These are phyloP conservation scores for Danaus melanippus DNA, from an alignment of 1,140 invertebrate genomes.

Conservation along the genomic window DNA sequence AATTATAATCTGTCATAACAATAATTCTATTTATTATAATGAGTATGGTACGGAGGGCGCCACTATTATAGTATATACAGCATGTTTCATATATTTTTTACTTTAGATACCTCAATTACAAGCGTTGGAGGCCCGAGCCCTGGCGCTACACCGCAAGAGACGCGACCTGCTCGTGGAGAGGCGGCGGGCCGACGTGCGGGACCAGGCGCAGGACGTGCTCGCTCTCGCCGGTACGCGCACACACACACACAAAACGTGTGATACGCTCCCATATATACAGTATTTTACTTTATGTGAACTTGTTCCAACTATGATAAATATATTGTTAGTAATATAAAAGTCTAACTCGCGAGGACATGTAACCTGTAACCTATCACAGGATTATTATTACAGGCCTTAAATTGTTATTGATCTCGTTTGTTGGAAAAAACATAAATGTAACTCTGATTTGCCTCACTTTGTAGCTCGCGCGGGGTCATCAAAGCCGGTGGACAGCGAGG, in stretches of 20 bases:
- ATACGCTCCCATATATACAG: too few species aligned
- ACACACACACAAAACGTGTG: conserved; percentile 3
- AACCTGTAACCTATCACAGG: too few species aligned
- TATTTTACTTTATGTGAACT: neutral
- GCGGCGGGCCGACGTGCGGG: conserved; percentile 89
- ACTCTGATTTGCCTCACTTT: neutral
- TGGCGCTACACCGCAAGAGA: conserved; percentile 80
- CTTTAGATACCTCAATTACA: conserved; percentile 84
- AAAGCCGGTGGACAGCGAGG: conserved; percentile 67
- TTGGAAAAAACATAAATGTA: too few species aligned
- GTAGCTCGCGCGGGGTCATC: conserved; percentile 31
- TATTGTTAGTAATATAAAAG: too few species aligned
- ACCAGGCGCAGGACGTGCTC: conserved; percentile 93
- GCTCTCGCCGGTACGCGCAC: conserved; percentile 71
- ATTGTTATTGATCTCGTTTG: too few species aligned
- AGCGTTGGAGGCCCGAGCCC: conserved; percentile 83
- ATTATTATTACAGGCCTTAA: too few species aligned
- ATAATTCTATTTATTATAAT: too few species aligned
- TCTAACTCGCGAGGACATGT: too few species aligned
- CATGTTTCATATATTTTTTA: conserved; percentile 20
- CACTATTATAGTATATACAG: too few species aligned
- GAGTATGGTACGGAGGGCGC: too few species aligned
- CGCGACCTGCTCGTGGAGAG: conserved; percentile 84
- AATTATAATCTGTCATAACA: too few species aligned
- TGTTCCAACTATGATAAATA: neutral